Percentiles rank a stretch among this genome's conserved stretches.
phyloP scores from a whole-genome alignment of 92 coral and sea anemone genomes.

The Palythoa grandis region DNA sequence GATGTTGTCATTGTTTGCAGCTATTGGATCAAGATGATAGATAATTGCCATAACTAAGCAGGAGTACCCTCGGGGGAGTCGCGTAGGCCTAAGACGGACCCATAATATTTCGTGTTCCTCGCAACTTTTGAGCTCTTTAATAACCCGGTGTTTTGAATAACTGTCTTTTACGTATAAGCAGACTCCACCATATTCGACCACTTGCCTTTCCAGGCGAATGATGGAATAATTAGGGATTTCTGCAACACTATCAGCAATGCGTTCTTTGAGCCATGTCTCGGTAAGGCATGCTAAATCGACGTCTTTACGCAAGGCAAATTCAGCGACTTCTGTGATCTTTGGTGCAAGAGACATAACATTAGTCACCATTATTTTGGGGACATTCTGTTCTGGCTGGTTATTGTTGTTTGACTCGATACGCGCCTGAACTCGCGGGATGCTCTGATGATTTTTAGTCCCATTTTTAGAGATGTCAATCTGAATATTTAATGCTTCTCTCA shows the following conservation, averaged over 20 bases:
- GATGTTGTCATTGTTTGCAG: conserved; percentile 17
- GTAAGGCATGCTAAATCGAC: conserved; percentile 56
- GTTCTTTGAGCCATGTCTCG: conserved; percentile 53
- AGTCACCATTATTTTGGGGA: conserved; percentile 36
- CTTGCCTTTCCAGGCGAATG: conserved; percentile 42
- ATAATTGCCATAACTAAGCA: conserved; percentile 33
- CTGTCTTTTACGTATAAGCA: conserved; percentile 26
- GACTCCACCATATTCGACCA: conserved; percentile 53
- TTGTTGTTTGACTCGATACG: conserved; percentile 23
- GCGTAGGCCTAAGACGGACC: conserved; percentile 45
- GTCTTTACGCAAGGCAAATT: conserved; percentile 50
- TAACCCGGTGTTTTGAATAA: conserved; percentile 27
- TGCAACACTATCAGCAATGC: conserved; percentile 36
- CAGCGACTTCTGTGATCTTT: conserved; percentile 51
- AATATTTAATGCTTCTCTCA: neutral
- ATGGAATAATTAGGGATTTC: conserved; percentile 41
- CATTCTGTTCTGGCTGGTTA: conserved; percentile 19
- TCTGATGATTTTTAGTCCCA: neutral
- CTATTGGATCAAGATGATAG: conserved; percentile 51
- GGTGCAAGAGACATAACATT: conserved; percentile 49
- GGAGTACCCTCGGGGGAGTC: conserved; percentile 8
- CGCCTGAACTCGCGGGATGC: conserved; percentile 24
- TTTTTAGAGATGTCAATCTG: neutral
- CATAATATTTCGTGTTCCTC: conserved; percentile 53
- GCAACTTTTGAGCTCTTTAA: conserved; percentile 49